Conservation (phyloP, 2,888 invertebrate species). For the Lasioglossum figueresi region DNA sequence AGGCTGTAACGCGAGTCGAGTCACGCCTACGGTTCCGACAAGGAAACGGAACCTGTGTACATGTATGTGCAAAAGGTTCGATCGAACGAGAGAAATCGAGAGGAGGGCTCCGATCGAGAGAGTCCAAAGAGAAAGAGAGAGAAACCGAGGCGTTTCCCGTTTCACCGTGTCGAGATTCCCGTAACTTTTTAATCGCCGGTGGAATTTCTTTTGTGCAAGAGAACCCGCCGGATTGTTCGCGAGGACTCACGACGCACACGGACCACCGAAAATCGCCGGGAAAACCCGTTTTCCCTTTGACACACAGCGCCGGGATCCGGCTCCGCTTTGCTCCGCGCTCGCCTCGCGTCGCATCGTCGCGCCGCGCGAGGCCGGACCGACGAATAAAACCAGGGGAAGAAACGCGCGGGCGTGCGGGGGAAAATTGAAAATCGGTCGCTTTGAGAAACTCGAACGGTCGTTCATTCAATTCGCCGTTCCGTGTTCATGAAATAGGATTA, state of each 20-base stretch:
- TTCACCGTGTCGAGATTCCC: constrained; percentile 51
- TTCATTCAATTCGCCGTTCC: constrained; percentile 21
- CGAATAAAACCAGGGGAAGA: constrained; percentile 11
- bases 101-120: background rate
- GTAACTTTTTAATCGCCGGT: constrained; percentile 71
- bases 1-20: constrained; percentile 36
- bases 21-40: constrained; percentile 46
- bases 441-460: constrained; percentile 47
- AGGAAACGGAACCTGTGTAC: background rate
- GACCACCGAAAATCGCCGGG: constrained; percentile 31
- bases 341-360: background rate
- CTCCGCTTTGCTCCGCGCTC: background rate
- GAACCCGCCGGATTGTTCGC: constrained; percentile 55
- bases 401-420: background rate
- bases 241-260: constrained; percentile 23
- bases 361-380: background rate
- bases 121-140: background rate
- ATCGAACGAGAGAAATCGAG: background rate
- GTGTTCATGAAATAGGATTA: constrained; percentile 24
- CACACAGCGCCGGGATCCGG: background rate
- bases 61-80: background rate
- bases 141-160: constrained; percentile 57
- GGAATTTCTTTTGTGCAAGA: constrained; percentile 72
- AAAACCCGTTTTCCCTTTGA: constrained; percentile 32
- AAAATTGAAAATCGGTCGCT: constrained; percentile 44